A percentile compares a stretch with the other conserved stretches of the same genome.
Evolutionary conservation across 2,113 vertebrate genomes (phyloP).

Genomic region (Pseudonaja textilis): DNA sequence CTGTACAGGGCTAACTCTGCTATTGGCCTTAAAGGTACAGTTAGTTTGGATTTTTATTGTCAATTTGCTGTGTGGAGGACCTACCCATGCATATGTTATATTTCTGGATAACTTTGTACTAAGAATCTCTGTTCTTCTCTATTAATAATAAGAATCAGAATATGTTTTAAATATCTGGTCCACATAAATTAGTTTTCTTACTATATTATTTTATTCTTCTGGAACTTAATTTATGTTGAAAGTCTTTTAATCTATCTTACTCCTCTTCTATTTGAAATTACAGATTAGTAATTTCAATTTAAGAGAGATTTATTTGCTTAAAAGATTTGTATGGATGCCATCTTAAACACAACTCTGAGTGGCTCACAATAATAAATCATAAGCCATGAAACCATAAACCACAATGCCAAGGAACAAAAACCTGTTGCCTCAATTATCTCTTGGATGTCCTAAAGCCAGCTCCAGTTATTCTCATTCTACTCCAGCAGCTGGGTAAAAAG

Average conservation of each 20-base stretch:
- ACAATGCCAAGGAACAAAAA: background rate
- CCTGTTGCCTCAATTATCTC: background rate
- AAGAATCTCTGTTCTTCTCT: background rate
- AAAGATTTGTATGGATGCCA: background rate
- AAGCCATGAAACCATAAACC: background rate
- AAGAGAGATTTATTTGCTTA: background rate
- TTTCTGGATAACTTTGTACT: too few species aligned
- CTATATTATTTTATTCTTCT: background rate
- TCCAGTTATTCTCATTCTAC: background rate
- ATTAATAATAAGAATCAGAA: background rate
- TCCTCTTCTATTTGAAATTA: background rate
- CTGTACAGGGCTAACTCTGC: too few species aligned
- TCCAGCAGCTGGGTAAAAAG: background rate
- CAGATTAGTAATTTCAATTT: background rate
- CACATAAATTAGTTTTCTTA: background rate
- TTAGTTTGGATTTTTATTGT: too few species aligned
- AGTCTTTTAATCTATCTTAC: background rate
- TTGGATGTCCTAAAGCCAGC: background rate
- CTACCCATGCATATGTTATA: too few species aligned
- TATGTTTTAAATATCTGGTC: background rate
- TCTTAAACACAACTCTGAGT: background rate
- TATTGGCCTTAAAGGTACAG: too few species aligned
- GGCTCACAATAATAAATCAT: background rate
- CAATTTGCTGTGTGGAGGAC: too few species aligned
- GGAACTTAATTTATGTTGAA: background rate